Evolutionary conservation across 2,888 invertebrate species (phyloP), one percentile per base, ranked within the genome.

Genomic region (Plagodis pulveraria): DNA sequence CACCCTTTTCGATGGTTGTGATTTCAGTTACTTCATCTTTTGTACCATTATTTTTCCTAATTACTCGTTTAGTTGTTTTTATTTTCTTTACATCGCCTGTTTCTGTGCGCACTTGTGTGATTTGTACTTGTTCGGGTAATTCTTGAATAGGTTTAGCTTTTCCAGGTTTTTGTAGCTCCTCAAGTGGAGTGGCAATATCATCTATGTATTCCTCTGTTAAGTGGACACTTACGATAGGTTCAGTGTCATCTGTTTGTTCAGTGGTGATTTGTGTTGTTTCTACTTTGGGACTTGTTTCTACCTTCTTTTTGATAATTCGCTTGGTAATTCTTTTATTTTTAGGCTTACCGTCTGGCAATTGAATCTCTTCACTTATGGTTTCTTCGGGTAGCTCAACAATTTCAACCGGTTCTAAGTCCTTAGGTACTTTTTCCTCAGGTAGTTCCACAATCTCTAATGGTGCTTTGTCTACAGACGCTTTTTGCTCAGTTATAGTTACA

Each of bases 261-360:
- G 77, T 40, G 59, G 69, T 69, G 71, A 84, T 70, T 73, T 86
- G 38, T 65, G 81, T 71, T 65, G 87, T 73, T 73, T 86, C 78
- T 57, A 88, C 61, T 64, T 81, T 80, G 33, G 72, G 76, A 22
- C 79, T n/a, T n/a, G n/a, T n/a, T n/a, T n/a, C 85, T 51, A 78
- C 69, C 65, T 78, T 74, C 66, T 78, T 73, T 58, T 82, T 83
- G 36, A 69, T 68, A 1, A 60, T 58, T 4, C 70, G 69, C 49
- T 67, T 77, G 0, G 65, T 73, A 6, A 41, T 65, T 74, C 70
- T 70, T 38, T 52, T 66, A 35, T 78, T 1, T 38, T 38, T 38
- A 5, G 9, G 38, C 38, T 38, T 38, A 38, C 38, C 38, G 5
- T 38, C 38, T 5, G 38, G 38, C 38, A 9, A 4, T 38, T 6